Evolutionary conservation across 1,140 invertebrate species (phyloP), one percentile per base, ranked within the genome.

Genomic region (Lucilia sericata): DNA sequence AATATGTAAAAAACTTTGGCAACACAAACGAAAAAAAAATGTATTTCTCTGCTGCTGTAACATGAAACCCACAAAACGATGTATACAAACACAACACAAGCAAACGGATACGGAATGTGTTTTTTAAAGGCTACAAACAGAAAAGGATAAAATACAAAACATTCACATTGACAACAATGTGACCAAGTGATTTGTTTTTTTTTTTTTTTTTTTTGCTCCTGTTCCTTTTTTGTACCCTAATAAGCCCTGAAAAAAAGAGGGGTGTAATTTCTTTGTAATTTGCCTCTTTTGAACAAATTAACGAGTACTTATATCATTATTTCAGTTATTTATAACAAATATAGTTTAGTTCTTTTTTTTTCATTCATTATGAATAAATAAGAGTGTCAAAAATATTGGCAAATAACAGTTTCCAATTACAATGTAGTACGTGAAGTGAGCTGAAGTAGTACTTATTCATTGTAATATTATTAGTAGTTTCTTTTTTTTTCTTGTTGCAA

Each of bases 381-480:
- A 80, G 47, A 19, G 42, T 80, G 76, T 49, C 76, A 49, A 80
- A 47, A 80, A 80, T 49, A 51, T 80, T 80, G 42, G 42, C 76
- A 80, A 80, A 80, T 80, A 80, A 80, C 76, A 80, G 76, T 80
- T 80, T 80, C 76, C 76, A 49, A 80, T 80, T 80, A 80, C 76
- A 49, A 21, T 21, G 19, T 49, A 49, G 21, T 70, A 55, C 51
- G 12, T 25, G 65, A 70, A 70, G n/a, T 60, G n/a, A 7, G 14
- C 55, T 60, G n/a, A 60, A 60, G 55, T 60, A 17, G 12, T 14
- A n/a, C 55, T n/a, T 60, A 60, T n/a, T 60, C n/a, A n/a, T 60
- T 60, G 55, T 60, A 60, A 17, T 60, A 7, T 70, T 70, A 21
- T 70, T 70, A 10, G n/a, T 70, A 10, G 0, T 7, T 70, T 21